A percentile compares a stretch with the other conserved stretches of the same genome.
Conservation (phyloP, 2,888 invertebrate species). For the Pseudeuparius sepicola region DNA sequence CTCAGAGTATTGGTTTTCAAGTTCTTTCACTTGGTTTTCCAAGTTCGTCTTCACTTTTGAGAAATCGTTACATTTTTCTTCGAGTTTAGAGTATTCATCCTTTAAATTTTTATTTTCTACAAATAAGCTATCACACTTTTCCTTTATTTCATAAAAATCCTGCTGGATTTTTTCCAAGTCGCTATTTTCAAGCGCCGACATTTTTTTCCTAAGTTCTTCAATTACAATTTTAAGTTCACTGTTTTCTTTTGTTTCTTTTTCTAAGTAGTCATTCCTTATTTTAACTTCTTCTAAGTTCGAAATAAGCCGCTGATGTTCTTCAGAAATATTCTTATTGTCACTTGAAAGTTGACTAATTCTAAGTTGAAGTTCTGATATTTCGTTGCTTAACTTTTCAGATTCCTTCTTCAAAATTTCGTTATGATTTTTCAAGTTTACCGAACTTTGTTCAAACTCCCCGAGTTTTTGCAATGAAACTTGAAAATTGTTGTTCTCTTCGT, state of each 20-base stretch:
- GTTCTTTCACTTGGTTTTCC: constrained; percentile 30
- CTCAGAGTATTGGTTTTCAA: constrained; percentile 34
- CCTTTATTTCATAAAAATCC: constrained; percentile 28
- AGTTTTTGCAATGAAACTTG: constrained; percentile 15
- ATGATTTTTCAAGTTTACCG: constrained; percentile 19
- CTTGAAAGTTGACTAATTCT: constrained; percentile 29
- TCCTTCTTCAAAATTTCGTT: constrained; percentile 21
- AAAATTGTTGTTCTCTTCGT: constrained; percentile 14
- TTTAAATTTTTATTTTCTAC: constrained; percentile 28
- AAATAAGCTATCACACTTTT: constrained; percentile 26
- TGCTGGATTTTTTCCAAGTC: constrained; percentile 20
- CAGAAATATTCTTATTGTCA: constrained; percentile 31
- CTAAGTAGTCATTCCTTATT: constrained; percentile 27
- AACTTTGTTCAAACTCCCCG: constrained; percentile 18
- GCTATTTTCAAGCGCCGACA: too few species aligned
- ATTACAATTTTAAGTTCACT: constrained; percentile 13
- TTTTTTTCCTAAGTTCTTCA: too few species aligned
- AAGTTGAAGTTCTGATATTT: constrained; percentile 29
- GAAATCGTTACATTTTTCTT: constrained; percentile 26
- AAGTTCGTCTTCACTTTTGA: constrained; percentile 25
- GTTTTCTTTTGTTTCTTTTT: constrained; percentile 25
- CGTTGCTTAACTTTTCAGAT: constrained; percentile 22
- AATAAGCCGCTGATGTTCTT: constrained; percentile 31
- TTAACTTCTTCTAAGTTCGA: constrained; percentile 30
- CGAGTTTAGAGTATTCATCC: constrained; percentile 25